Conservation (phyloP, 2,888 invertebrate genomes). For the Lasioglossum marginatum region DNA sequence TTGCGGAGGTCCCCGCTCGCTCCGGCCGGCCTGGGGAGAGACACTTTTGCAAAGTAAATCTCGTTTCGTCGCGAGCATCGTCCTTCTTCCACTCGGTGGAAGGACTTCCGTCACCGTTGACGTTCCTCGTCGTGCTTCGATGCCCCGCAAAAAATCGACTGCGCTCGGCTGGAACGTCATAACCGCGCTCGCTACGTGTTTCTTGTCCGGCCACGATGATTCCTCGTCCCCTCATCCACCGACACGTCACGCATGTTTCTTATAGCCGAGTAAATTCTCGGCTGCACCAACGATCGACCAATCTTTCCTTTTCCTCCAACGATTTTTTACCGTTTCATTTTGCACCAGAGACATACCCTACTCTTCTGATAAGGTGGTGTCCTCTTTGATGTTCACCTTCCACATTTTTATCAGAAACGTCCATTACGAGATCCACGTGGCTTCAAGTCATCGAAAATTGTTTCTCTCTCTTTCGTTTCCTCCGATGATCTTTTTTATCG, state of each 20-base stretch:
- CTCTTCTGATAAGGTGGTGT: neutral
- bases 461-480: no score
- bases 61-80: slow-evolving; percentile 54
- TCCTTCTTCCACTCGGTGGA: slow-evolving; percentile 39
- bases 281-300: slow-evolving; percentile 20
- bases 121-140: slow-evolving; percentile 67
- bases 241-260: slow-evolving; percentile 53
- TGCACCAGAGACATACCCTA: neutral
- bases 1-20: slow-evolving; percentile 20
- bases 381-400: neutral
- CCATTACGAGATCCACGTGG: no score
- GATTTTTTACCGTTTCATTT: neutral
- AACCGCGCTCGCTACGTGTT: slow-evolving; percentile 56
- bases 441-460: no score
- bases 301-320: neutral
- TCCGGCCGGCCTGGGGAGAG: neutral
- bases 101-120: slow-evolving; percentile 69
- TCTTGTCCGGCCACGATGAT: slow-evolving; percentile 51
- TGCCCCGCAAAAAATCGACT: slow-evolving; percentile 66
- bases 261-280: slow-evolving; percentile 45
- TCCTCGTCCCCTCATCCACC: slow-evolving; percentile 41
- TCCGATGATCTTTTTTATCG: neutral
- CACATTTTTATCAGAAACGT: neutral
- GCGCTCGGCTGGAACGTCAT: slow-evolving; percentile 71
- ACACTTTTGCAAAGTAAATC: slow-evolving; percentile 60